A percentile compares a stretch with the other conserved stretches of the same genome.
These are phyloP conservation scores for Desoria tigrina DNA, from an alignment of 2,888 invertebrate species.

Conservation along the genomic window DNA sequence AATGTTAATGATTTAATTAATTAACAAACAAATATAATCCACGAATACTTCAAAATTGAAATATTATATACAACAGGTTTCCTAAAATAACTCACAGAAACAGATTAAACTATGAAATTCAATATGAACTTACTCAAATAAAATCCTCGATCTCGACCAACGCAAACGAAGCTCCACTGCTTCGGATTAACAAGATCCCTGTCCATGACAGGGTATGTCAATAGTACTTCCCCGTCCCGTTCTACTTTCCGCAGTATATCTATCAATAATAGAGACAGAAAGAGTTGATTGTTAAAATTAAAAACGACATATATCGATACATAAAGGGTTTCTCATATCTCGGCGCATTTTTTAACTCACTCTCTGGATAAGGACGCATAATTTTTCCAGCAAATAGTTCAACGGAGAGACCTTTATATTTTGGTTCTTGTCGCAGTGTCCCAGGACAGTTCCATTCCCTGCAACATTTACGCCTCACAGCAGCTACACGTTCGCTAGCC, in stretches of 20 bases:
- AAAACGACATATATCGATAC: too few relatives aligned
- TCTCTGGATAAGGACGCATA: constrained; percentile 41
- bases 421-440: constrained; percentile 24
- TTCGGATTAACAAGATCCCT: constrained; percentile 40
- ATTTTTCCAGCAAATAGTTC: constrained; percentile 37
- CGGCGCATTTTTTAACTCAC: too few relatives aligned
- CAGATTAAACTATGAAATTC: neutral
- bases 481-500: constrained; percentile 16
- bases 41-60: too few relatives aligned
- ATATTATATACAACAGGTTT: too few relatives aligned
- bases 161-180: constrained; percentile 48
- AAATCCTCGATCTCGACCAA: constrained; percentile 49
- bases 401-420: constrained; percentile 23
- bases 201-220: constrained; percentile 38
- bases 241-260: constrained; percentile 35
- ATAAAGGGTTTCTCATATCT: too few relatives aligned
- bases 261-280: too few relatives aligned
- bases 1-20: constrained; percentile 12
- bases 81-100: too few relatives aligned
- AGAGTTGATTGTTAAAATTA: too few relatives aligned
- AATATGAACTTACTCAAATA: constrained; percentile 42
- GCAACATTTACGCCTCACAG: constrained; percentile 28
- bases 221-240: constrained; percentile 41
- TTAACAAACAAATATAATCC: too few relatives aligned
- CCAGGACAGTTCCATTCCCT: constrained; percentile 26